Conservation (phyloP, 2,797 vertebrate species). For the Malurus leucopterus region DNA sequence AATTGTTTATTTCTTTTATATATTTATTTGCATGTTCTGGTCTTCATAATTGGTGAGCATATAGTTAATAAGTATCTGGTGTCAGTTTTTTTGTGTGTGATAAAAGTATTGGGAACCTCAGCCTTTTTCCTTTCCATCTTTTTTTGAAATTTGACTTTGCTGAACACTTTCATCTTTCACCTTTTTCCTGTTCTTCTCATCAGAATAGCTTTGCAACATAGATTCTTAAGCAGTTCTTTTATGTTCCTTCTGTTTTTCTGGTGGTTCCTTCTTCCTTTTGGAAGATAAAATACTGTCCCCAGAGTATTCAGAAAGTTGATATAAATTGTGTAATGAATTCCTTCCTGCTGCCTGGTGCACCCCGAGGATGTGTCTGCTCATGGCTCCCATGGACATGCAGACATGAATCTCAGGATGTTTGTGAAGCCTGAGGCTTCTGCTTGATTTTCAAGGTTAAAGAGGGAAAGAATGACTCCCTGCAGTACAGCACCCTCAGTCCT, state of each 20-base stretch:
- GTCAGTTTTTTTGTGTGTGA: not conserved
- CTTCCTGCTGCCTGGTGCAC: not conserved
- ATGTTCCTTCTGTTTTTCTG: not conserved
- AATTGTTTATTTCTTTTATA: not conserved
- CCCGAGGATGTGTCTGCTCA: not conserved
- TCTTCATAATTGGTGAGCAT: not conserved
- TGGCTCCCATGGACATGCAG: not conserved
- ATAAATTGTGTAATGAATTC: not conserved
- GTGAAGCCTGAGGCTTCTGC: not conserved
- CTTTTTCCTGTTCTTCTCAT: not conserved
- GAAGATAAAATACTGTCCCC: not conserved
- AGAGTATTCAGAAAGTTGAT: not conserved
- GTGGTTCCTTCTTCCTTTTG: not conserved
- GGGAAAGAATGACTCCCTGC: not conserved
- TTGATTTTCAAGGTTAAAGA: slow-evolving; percentile 24
- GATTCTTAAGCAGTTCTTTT: not conserved
- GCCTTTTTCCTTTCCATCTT: not conserved
- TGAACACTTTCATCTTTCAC: not conserved
- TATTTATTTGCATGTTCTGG: not conserved
- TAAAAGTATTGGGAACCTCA: not conserved
- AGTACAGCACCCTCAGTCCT: not conserved
- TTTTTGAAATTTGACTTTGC: not conserved
- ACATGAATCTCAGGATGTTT: not conserved
- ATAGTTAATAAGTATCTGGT: not conserved
- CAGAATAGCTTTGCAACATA: not conserved